These are phyloP conservation scores for Fistularia commersonii DNA, from an alignment of 2,797 vertebrate species.

Conservation along the genomic window DNA sequence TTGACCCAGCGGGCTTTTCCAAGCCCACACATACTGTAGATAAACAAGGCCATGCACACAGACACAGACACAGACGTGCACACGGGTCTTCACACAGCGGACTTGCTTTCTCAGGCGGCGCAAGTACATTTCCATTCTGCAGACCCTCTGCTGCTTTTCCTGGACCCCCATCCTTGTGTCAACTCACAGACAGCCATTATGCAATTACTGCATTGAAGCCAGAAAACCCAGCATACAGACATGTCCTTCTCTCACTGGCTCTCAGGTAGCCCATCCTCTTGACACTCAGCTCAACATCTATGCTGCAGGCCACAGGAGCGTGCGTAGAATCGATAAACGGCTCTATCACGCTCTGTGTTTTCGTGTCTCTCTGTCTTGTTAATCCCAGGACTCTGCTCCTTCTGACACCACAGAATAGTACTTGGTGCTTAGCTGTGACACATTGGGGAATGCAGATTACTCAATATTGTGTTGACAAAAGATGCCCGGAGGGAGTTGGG, in stretches of 20 bases:
- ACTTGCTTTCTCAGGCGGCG: no score
- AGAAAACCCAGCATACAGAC: conserved; percentile 10
- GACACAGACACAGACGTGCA: no score
- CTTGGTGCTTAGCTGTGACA: conserved; percentile 46
- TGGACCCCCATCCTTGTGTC: conserved; percentile 28
- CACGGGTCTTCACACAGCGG: no score
- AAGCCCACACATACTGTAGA: no score
- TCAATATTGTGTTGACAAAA: no score
- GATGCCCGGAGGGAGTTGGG: background rate
- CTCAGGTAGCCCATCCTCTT: background rate
- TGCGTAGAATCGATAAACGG: conserved; percentile 31
- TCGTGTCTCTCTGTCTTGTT: conserved; percentile 15
- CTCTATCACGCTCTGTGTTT: background rate
- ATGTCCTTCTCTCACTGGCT: background rate
- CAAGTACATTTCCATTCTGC: conserved; percentile 11
- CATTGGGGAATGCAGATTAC: conserved; percentile 35
- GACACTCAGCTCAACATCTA: conserved; percentile 10
- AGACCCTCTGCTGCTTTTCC: conserved; percentile 17
- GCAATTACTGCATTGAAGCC: conserved; percentile 46
- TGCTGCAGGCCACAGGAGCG: conserved; percentile 13
- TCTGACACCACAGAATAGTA: conserved; percentile 39
- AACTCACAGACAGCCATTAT: conserved; percentile 53
- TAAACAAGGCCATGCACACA: no score
- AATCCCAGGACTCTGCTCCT: conserved; percentile 29
- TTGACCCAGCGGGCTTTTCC: no score